These are phyloP conservation scores for Musca vetustissima DNA, from an alignment of 1,140 invertebrate species.

Conservation along the genomic window DNA sequence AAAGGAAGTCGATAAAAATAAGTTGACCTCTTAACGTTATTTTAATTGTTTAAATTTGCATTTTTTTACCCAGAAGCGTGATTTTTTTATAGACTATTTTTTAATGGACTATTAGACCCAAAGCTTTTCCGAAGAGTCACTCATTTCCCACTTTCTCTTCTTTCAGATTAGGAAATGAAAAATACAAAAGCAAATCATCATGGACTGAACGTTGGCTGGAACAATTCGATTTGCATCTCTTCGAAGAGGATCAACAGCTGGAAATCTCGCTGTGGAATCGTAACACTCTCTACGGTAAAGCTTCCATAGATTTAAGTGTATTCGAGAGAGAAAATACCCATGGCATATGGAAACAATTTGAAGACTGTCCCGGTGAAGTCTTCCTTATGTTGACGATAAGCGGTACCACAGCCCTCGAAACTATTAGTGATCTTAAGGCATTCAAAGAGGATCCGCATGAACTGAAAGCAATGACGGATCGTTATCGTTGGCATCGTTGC, in stretches of 20 bases:
- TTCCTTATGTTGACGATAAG: slow-evolving; percentile 92
- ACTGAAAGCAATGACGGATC: slow-evolving; percentile 63
- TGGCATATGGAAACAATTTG: slow-evolving; percentile 82
- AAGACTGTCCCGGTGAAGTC: slow-evolving; percentile 86
- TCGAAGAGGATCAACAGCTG: slow-evolving; percentile 66
- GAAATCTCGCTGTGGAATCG: slow-evolving; percentile 52
- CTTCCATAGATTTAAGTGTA: slow-evolving; percentile 80
- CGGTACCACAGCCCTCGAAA: slow-evolving; percentile 88
- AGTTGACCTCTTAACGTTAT: too few relatives aligned
- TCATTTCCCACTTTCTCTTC: not conserved
- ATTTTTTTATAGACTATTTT: too few relatives aligned
- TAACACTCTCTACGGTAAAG: slow-evolving; percentile 62
- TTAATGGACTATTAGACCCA: too few relatives aligned
- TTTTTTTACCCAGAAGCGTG: too few relatives aligned
- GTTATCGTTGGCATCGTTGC: slow-evolving; percentile 77
- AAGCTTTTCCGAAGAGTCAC: too few relatives aligned
- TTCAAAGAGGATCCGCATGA: slow-evolving; percentile 81
- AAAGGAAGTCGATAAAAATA: too few relatives aligned
- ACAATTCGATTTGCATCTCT: slow-evolving; percentile 96
- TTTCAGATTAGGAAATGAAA: slow-evolving; percentile 89
- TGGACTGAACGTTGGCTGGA: slow-evolving; percentile 92
- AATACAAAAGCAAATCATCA: slow-evolving; percentile 95
- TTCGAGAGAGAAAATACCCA: slow-evolving; percentile 91
- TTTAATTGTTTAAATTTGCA: too few relatives aligned
- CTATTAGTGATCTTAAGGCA: slow-evolving; percentile 84